Conservation (phyloP, 2,113 vertebrate genomes). For the Mesitornis unicolor region DNA sequence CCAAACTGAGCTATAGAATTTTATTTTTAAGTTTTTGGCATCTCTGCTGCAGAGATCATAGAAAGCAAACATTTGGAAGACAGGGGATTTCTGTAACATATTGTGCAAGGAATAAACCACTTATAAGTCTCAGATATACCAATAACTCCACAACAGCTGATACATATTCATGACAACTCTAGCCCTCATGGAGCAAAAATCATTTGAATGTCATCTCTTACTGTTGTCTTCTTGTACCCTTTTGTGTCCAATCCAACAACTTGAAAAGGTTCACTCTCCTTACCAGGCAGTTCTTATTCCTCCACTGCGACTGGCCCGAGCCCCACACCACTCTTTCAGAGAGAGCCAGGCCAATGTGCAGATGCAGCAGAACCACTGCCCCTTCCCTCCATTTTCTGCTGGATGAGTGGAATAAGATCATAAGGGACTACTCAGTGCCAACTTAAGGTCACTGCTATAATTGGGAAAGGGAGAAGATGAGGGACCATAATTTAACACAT, state of each 20-base stretch:
- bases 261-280: neutral
- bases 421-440: neutral
- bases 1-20: neutral
- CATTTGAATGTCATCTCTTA: neutral
- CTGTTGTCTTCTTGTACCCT: neutral
- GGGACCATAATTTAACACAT: rapidly evolving
- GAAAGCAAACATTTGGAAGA: neutral
- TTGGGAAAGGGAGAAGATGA: neutral
- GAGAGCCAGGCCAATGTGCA: neutral
- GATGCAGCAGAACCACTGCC: neutral
- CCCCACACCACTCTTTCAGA: neutral
- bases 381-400: neutral
- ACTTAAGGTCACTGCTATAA: neutral
- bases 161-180: neutral
- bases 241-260: neutral
- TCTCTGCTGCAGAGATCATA: neutral
- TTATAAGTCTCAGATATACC: neutral
- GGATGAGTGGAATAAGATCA: neutral
- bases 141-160: neutral
- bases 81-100: neutral
- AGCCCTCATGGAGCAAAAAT: neutral
- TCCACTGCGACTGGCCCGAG: neutral
- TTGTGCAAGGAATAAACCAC: neutral
- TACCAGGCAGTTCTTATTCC: neutral
- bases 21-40: neutral